Percentiles rank a stretch among this genome's conserved stretches.
Conservation (phyloP, 2,797 vertebrate species). For the Microcaecilia unicolor region DNA sequence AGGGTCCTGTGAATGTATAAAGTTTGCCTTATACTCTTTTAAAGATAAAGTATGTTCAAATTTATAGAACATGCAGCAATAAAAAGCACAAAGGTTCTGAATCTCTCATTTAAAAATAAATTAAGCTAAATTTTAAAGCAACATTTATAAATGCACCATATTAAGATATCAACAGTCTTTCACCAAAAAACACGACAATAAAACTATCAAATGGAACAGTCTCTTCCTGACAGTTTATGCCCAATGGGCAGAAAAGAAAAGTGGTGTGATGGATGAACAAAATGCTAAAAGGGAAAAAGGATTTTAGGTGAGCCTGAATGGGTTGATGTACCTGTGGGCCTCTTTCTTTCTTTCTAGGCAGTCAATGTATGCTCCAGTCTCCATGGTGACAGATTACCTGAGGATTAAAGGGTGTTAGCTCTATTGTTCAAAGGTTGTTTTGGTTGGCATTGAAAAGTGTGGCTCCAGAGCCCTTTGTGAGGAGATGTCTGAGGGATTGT, state of each 20-base stretch:
- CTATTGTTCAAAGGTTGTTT: not conserved
- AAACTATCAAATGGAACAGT: too few species aligned
- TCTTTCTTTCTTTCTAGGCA: not conserved
- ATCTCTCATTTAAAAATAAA: too few species aligned
- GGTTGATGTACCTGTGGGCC: not conserved
- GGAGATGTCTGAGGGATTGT: not conserved
- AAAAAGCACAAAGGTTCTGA: too few species aligned
- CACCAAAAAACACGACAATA: too few species aligned
- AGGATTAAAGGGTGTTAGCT: constrained; percentile 25
- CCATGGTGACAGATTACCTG: constrained; percentile 23
- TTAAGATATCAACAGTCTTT: too few species aligned
- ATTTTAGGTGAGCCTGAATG: not conserved
- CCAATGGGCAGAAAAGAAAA: too few species aligned
- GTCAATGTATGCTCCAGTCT: not conserved
- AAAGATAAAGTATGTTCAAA: too few species aligned
- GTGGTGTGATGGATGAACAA: not conserved
- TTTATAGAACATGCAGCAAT: too few species aligned
- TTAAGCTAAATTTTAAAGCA: too few species aligned
- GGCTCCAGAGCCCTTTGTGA: rapidly evolving
- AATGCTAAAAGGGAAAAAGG: not conserved
- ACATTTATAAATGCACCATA: too few species aligned
- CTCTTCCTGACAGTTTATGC: not conserved
- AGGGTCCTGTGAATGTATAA: too few species aligned
- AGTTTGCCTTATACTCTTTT: too few species aligned
- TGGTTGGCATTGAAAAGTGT: rapidly evolving